phyloP scores from a whole-genome alignment of 2,113 vertebrate species.

The Pleuronectes platessa region DNA sequence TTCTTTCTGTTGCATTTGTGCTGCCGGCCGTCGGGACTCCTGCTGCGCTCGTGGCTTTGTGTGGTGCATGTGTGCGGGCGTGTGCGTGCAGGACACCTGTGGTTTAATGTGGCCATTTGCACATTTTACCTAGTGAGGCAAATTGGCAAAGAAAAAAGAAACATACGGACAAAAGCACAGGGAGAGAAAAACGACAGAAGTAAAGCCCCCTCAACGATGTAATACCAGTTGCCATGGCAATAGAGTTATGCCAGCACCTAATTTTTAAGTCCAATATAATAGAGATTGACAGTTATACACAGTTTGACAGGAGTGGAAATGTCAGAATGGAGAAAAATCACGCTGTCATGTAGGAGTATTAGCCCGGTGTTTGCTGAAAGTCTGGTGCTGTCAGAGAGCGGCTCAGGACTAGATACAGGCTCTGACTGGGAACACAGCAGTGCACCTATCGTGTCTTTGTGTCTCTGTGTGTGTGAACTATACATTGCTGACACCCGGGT shows the following conservation, averaged over 20 bases:
- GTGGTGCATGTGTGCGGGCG: no score
- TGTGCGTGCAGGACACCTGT: neutral
- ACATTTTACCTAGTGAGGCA: neutral
- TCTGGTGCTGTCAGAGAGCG: slow-evolving; percentile 1
- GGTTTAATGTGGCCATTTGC: slow-evolving; percentile 25
- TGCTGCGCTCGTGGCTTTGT: neutral
- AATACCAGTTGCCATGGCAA: slow-evolving; percentile 58
- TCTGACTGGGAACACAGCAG: slow-evolving; percentile 1
- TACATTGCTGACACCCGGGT: neutral
- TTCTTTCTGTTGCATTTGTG: slow-evolving; percentile 17
- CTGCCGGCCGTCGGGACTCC: slow-evolving; percentile 23
- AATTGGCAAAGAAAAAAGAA: slow-evolving; percentile 1
- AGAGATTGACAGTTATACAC: slow-evolving; percentile 34
- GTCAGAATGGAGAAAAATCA: slow-evolving; percentile 10
- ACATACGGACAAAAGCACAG: neutral
- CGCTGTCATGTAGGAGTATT: slow-evolving; percentile 11
- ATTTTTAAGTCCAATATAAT: slow-evolving; percentile 24
- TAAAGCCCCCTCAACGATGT: slow-evolving; percentile 7
- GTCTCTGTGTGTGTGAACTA: neutral
- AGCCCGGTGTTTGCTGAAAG: slow-evolving; percentile 17
- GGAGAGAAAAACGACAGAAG: slow-evolving; percentile 6
- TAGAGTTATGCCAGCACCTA: slow-evolving; percentile 20
- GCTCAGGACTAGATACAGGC: slow-evolving; percentile 1
- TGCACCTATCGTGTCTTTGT: neutral
- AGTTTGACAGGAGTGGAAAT: slow-evolving; percentile 35